Conservation (phyloP, 2,888 invertebrate genomes). For the Mayetiola destructor region DNA sequence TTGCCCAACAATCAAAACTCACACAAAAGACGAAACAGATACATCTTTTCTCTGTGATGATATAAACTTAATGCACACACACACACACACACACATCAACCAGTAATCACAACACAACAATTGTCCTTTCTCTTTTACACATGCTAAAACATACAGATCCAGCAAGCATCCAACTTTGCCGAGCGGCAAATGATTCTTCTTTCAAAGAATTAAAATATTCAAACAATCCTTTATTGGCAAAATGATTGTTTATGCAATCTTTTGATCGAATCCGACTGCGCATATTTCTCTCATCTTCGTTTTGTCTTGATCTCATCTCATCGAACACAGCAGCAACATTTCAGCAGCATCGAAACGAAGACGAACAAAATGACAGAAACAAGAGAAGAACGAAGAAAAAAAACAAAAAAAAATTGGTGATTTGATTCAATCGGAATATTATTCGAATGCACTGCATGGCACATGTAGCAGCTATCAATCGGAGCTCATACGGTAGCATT, state of each 20-base stretch:
- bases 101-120: background rate
- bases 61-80: no score
- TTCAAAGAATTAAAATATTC: constrained; percentile 16
- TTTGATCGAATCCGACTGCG: constrained; percentile 15
- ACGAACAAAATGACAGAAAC: no score
- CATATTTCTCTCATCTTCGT: constrained; percentile 6
- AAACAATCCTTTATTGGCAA: constrained; percentile 17
- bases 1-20: background rate
- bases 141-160: background rate
- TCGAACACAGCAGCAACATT: background rate
- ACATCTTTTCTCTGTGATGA: no score
- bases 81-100: background rate
- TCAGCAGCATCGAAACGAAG: no score
- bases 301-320: background rate
- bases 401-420: no score
- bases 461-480: background rate
- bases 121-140: no score
- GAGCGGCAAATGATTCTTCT: background rate
- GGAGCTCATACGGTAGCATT: background rate
- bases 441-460: background rate
- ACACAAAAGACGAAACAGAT: no score
- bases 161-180: no score
- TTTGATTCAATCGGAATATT: no score
- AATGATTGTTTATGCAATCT: constrained; percentile 16
- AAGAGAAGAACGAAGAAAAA: no score